Percentiles rank a stretch among this genome's conserved stretches.
These are phyloP conservation scores for Chymomyza fuscimana DNA, from an alignment of 2,888 invertebrate genomes.

Conservation along the genomic window DNA sequence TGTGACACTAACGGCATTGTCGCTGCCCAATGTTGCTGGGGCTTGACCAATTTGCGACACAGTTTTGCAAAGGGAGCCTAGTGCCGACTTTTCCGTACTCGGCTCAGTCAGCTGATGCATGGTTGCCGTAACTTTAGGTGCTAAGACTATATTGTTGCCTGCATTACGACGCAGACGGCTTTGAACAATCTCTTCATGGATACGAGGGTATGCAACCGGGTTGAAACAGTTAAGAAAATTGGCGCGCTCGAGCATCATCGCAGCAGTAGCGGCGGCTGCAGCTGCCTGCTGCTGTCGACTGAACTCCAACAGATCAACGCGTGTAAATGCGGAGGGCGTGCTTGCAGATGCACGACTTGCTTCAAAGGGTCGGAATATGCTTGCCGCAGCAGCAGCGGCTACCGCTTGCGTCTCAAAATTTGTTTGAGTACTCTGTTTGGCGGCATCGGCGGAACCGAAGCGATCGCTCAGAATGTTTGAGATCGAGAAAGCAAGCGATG, in stretches of 20 bases:
- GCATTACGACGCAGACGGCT: slow-evolving; percentile 73
- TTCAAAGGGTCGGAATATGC: slow-evolving; percentile 79
- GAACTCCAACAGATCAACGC: slow-evolving; percentile 78
- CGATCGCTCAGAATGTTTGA: slow-evolving; percentile 79
- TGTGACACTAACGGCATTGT: neutral
- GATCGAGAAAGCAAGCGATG: slow-evolving; percentile 78
- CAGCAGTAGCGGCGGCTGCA: slow-evolving; percentile 77
- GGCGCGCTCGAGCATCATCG: slow-evolving; percentile 79
- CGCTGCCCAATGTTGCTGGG: slow-evolving; percentile 27
- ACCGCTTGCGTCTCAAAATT: slow-evolving; percentile 23
- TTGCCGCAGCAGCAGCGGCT: slow-evolving; percentile 53
- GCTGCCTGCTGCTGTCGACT: slow-evolving; percentile 78
- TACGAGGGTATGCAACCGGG: slow-evolving; percentile 78
- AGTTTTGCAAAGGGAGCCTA: slow-evolving; percentile 85
- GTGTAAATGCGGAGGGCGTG: slow-evolving; percentile 78
- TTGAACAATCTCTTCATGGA: slow-evolving; percentile 79
- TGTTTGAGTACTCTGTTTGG: slow-evolving; percentile 39
- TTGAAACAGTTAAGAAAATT: slow-evolving; percentile 79
- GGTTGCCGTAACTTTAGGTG: slow-evolving; percentile 44
- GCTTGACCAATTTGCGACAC: slow-evolving; percentile 85
- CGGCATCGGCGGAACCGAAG: slow-evolving; percentile 69
- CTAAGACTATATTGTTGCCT: slow-evolving; percentile 52
- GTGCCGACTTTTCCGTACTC: slow-evolving; percentile 81
- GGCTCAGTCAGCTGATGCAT: slow-evolving; percentile 38
- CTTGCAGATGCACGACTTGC: slow-evolving; percentile 60